phyloP scores from a whole-genome alignment of 2,888 invertebrate species.

The Archaeoteleia sp. region DNA sequence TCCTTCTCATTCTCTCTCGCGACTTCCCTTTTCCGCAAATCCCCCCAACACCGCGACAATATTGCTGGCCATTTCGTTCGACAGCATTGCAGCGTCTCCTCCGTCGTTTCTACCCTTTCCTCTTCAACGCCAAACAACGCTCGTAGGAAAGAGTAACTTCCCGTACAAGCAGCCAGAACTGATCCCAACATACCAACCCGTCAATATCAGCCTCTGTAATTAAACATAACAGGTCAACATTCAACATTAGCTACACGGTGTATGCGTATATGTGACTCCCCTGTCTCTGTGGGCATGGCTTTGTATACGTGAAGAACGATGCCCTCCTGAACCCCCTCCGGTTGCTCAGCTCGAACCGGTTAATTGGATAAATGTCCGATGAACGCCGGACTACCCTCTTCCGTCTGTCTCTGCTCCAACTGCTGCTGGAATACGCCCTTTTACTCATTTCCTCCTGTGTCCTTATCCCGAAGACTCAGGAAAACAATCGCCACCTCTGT shows the following conservation, averaged over 20 bases:
- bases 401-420: conserved; percentile 54
- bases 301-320: conserved; percentile 54
- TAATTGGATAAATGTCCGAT: conserved; percentile 75
- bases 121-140: conserved; percentile 55
- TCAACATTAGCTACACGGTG: conserved; percentile 61
- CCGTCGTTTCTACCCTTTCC: conserved; percentile 63
- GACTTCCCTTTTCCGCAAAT: conserved; percentile 59
- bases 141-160: conserved; percentile 71
- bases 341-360: conserved; percentile 68
- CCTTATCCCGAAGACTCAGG: conserved; percentile 64
- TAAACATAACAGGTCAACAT: conserved; percentile 75
- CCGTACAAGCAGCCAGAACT: conserved; percentile 63
- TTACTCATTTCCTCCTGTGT: conserved; percentile 67
- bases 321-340: conserved; percentile 57
- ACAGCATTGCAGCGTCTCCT: conserved; percentile 66
- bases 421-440: conserved; percentile 52
- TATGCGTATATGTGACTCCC: conserved; percentile 16
- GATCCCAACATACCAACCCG: conserved; percentile 70
- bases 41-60: conserved; percentile 70
- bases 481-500: conserved; percentile 66
- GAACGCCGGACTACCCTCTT: conserved; percentile 64
- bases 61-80: conserved; percentile 74
- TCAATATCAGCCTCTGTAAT: conserved; percentile 73
- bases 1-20: conserved; percentile 36
- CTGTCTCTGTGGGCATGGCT: conserved; percentile 28